Base-by-base conservation (phyloP, 1,140 invertebrate species). In the Batillaria attramentaria region DNA sequence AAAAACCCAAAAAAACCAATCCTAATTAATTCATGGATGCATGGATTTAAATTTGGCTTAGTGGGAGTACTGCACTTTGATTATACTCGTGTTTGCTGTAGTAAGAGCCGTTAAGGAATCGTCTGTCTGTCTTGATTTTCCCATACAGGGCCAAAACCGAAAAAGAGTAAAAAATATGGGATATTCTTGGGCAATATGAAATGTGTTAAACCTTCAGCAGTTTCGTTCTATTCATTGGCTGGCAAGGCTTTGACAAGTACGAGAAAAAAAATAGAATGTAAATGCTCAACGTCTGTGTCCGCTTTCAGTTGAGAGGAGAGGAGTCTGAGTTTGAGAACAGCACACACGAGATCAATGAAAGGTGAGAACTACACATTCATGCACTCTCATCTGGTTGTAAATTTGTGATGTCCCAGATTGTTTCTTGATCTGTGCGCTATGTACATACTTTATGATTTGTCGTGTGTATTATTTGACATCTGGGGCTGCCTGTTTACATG, bases 261-360 rank as follows among this genome's bases (percentile, higher is more conserved):
- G 24, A 3, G n/a, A 1, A 16, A 1, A 24, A 0, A 2, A 8
- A 24, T 62, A 24, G 0, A 62, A n/a, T n/a, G 24, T n/a, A n/a
- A 35, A 43, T 2, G 5, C 13, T 31, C 42, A 5, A n/a, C 35
- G 20, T 31, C 0, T 31, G 35, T 43, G 37, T 4, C 8, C 4
- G 50, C 35, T 50, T 31, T 33, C 33, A 54, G 31, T 37, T 76
- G 35, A 28, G 31, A 24, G 39, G 20, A 57, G 70, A 72, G 33
- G 54, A 76, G 39, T 42, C 66, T 13, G 69, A 73, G 41, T 77
- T 74, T 69, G 10, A 18, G 33, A 70, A 43, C 20, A 69, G 65
- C 57, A n/a, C 24, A 0, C 18, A 54, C 18, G 72, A 75, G 4
- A 57, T 75, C n/a, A 62, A 62, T 18, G 57, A 75, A 62, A 75